A percentile compares a stretch with the other conserved stretches of the same genome.
phyloP scores from a whole-genome alignment of 2,797 vertebrate genomes.

The Ambastaia sidthimunki region DNA sequence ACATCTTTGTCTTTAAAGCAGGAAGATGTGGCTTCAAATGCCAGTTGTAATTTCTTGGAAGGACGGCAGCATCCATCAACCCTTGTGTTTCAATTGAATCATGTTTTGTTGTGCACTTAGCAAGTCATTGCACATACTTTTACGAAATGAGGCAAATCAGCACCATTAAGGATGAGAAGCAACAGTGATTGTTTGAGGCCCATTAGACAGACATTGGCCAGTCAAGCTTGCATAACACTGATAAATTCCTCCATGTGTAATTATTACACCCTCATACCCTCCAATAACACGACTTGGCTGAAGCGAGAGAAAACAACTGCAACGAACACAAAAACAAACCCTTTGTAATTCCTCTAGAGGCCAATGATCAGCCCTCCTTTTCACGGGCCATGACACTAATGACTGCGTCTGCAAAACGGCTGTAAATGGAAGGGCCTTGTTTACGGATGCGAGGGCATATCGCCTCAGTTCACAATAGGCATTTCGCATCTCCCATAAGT shows the following conservation, averaged over 20 bases:
- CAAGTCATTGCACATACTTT: not conserved
- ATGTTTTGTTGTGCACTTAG: not conserved
- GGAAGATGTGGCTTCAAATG: not conserved
- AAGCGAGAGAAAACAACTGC: conserved; percentile 7
- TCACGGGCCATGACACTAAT: conserved; percentile 61
- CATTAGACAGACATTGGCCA: conserved; percentile 37
- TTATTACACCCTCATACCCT: conserved; percentile 32
- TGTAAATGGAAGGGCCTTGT: conserved; percentile 67
- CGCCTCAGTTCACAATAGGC: conserved; percentile 47
- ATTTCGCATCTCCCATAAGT: conserved; percentile 11
- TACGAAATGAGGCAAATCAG: not conserved
- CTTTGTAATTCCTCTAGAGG: not conserved
- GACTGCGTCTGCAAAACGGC: conserved; percentile 61
- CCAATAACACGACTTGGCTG: not conserved
- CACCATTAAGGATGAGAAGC: not conserved
- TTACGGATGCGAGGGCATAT: conserved; percentile 64
- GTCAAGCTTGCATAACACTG: not conserved
- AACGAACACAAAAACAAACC: conserved; percentile 50
- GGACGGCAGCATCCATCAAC: not conserved
- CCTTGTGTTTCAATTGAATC: not conserved
- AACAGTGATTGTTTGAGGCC: conserved; percentile 12
- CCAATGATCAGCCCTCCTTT: conserved; percentile 43
- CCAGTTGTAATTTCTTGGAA: not conserved
- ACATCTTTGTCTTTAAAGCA: not conserved
- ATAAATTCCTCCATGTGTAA: conserved; percentile 56